These are phyloP conservation scores for Acanthopleura granulata DNA, from an alignment of 2,888 invertebrate species.

Conservation along the genomic window DNA sequence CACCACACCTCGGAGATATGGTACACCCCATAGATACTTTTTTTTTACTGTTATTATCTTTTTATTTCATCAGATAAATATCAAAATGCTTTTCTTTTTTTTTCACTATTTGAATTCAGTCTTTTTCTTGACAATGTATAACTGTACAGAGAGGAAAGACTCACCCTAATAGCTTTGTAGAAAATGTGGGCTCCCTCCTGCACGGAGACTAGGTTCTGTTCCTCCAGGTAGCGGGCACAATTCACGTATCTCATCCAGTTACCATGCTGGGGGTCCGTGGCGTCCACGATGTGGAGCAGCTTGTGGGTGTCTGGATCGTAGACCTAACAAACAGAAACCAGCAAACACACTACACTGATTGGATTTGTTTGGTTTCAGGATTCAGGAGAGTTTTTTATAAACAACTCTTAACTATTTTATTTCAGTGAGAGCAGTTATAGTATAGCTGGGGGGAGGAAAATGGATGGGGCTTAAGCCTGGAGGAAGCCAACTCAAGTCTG, in stretches of 20 bases:
- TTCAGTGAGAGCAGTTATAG: no score
- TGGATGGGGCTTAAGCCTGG: no score
- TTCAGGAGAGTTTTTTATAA: no score
- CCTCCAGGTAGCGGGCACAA: constrained; percentile 64
- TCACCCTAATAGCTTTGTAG: constrained; percentile 65
- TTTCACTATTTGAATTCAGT: neutral
- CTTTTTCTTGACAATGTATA: neutral
- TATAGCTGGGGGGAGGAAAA: no score
- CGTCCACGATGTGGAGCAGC: constrained; percentile 60
- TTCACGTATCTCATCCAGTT: constrained; percentile 68
- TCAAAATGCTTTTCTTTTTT: no score
- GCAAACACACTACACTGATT: no score
- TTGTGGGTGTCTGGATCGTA: constrained; percentile 58
- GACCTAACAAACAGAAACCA: constrained; percentile 44
- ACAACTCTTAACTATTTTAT: no score
- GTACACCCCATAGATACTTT: no score
- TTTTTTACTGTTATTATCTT: no score
- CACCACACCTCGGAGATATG: neutral
- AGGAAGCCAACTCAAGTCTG: no score
- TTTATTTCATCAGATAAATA: no score
- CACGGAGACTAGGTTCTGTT: constrained; percentile 65
- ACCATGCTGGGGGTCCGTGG: constrained; percentile 51
- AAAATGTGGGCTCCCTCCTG: constrained; percentile 62
- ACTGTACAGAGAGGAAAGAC: neutral
- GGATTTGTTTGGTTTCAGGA: no score